phyloP scores from a whole-genome alignment of 2,113 vertebrate genomes.

The Hippocampus zosterae region DNA sequence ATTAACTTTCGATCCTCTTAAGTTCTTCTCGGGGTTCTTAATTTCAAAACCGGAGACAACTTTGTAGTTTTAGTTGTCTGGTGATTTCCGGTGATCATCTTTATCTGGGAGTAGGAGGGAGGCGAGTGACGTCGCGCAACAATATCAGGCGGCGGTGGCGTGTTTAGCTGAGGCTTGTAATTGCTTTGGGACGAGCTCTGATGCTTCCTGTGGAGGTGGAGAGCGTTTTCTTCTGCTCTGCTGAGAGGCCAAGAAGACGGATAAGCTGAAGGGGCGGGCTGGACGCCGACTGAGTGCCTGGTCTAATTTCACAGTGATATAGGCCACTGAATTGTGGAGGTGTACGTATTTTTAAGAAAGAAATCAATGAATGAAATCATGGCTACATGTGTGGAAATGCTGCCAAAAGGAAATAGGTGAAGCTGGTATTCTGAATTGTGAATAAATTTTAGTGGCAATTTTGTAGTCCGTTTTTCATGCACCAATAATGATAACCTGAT shows the following conservation, averaged over 20 bases:
- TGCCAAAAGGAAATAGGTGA: too few relatives aligned
- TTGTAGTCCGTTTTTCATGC: too few relatives aligned
- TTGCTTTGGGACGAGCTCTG: constrained; percentile 67
- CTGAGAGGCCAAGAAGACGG: constrained; percentile 53
- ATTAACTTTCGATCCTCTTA: constrained; percentile 20
- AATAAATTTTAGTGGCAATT: too few relatives aligned
- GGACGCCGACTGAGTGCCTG: constrained; percentile 27
- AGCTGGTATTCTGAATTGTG: too few relatives aligned
- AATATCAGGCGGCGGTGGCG: constrained; percentile 50
- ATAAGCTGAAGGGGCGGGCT: constrained; percentile 35
- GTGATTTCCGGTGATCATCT: constrained; percentile 45
- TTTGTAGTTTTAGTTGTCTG: constrained; percentile 45
- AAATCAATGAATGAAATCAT: too few relatives aligned
- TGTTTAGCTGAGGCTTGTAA: constrained; percentile 65
- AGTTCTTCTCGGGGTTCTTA: constrained; percentile 24
- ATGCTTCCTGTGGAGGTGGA: constrained; percentile 45
- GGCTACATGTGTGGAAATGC: too few relatives aligned
- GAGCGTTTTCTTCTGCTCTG: constrained; percentile 55
- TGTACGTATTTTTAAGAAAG: too few relatives aligned
- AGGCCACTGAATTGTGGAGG: background rate
- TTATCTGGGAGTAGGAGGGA: constrained; percentile 33
- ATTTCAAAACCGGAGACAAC: constrained; percentile 42
- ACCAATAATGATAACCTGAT: too few relatives aligned
- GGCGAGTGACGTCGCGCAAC: constrained; percentile 50
- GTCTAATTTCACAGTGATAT: constrained; percentile 14